Evolutionary conservation across 1,140 invertebrate species (phyloP), one percentile per base, ranked within the genome.

Genomic region (Trachymyrmex cornetzi): DNA sequence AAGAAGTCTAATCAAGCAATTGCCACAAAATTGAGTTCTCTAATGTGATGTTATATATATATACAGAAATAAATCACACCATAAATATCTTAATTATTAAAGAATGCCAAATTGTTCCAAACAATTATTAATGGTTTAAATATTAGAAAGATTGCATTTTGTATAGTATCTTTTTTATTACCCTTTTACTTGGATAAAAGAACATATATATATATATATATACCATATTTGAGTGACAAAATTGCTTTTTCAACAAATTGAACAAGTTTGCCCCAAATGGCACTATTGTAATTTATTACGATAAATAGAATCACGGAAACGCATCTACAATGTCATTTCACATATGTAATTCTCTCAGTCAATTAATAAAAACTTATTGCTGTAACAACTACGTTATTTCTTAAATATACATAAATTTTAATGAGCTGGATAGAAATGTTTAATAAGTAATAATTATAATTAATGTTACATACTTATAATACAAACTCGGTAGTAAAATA

Each of bases 251-350:
- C 64, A 44, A 44, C 87, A 86, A 57, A 87, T 89, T 80, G 67
- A 91, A 85, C 63, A 91, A 90, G 59, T 87, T 93, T 91, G 91
- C 92, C 91, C 64, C 80, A 74, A 91, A 93, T 93, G 92, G 92
- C 92, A 93, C 91, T 92, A 90, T 90, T 82, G 90, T 88, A 91
- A 90, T 92, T 92, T 90, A 53, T 50, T 85, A 59, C 63, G 55
- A 71, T 77, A 82, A 81, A 89, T 55, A 57, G 12, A 53, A 71
- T 74, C 72, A 85, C 71, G 53, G 72, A 87, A 86, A 86, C 87
- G 84, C 59, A 66, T 30, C 24, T 75, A 87, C 79, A 82, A 82
- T 71, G 59, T 89, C 81, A 77, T 34, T 79, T 55, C 38, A 82
- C 77, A 82, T 86, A 44, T 44, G 80, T 85, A 48, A 67, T 90